Base-by-base conservation (phyloP, 2,113 vertebrate species). In the Callionymus lyra region DNA sequence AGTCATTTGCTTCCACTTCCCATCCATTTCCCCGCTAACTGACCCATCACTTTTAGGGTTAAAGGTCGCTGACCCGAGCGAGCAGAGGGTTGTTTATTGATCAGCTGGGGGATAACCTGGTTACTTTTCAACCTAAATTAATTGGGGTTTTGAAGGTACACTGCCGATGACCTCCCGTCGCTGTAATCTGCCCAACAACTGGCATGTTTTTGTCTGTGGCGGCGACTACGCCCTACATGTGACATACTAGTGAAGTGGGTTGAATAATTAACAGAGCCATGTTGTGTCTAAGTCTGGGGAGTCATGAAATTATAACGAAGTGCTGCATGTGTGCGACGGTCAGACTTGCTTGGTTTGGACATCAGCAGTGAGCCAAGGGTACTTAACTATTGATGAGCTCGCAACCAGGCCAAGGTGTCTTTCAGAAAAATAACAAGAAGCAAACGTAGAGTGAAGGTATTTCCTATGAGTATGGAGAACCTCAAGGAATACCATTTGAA, bases 281-380 rank as follows among this genome's bases (percentile, higher is more conserved):
- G 77, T 74, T 80, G 74, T 65, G 76, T 76, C 60, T 73, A 15
- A 1, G 52, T 33, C 62, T 44, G 44, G 60, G 48, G 66, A 50
- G 44, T 80, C 81, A 81, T 83, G 59, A 85, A 83, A 83, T 69
- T 67, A 72, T 82, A 82, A 84, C 50, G 63, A 78, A 53, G 41
- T 35, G 33, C 41, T 13, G 31, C 65, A 37, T 19, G 39, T n/a
- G 21, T 14, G 53, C 9, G 46, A 34, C 12, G 35, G 59, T 46
- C 74, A 59, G 68, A 63, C 50, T 8, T 27, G 6, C n/a, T 44
- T 40, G 44, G 53, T 42, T 63, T 33, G 63, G 70, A 66, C 74
- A 50, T 12, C 18, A 52, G 54, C 34, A 53, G 44, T 54, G 62
- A 47, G 37, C 56, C 49, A 2, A 9, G 56, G 48, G 44, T 73